Evolutionary conservation across 2,797 vertebrate genomes (phyloP).

Genomic region (Rhodeus uyekii): DNA sequence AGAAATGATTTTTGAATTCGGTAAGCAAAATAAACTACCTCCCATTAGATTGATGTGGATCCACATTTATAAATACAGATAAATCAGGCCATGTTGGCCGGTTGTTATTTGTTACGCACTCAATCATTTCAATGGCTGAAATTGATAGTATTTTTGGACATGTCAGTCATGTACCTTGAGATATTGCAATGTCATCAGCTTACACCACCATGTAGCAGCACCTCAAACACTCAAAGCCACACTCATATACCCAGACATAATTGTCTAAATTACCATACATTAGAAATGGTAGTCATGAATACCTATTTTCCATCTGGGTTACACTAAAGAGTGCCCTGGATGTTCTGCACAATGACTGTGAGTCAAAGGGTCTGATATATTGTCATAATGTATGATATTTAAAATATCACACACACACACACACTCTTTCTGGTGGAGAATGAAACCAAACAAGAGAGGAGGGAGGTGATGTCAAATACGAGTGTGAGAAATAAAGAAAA

Average conservation of each 20-base stretch:
- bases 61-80: conserved; percentile 23
- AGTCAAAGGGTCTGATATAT: conserved; percentile 26
- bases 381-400: too few relatives aligned
- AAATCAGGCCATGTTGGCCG: conserved; percentile 4
- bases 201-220: not conserved
- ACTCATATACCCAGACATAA: not conserved
- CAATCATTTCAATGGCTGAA: not conserved
- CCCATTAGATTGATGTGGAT: conserved; percentile 26
- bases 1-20: conserved; percentile 25
- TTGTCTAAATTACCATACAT: conserved; percentile 17
- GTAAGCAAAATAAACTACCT: conserved; percentile 27
- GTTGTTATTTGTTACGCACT: not conserved
- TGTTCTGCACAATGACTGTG: conserved; percentile 14
- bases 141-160: not conserved
- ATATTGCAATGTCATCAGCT: not conserved
- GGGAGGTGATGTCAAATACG: not conserved
- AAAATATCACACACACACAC: conserved; percentile 35
- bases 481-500: not conserved
- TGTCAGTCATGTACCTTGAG: not conserved
- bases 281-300: conserved; percentile 15
- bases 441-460: conserved; percentile 18
- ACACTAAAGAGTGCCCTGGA: conserved; percentile 30
- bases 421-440: conserved; percentile 37
- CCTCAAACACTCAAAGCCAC: not conserved
- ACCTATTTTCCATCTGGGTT: conserved; percentile 27